Evolutionary conservation across 2,797 vertebrate species (phyloP), one percentile per base, ranked within the genome.

Genomic region (Enteromius fasciolatus): DNA sequence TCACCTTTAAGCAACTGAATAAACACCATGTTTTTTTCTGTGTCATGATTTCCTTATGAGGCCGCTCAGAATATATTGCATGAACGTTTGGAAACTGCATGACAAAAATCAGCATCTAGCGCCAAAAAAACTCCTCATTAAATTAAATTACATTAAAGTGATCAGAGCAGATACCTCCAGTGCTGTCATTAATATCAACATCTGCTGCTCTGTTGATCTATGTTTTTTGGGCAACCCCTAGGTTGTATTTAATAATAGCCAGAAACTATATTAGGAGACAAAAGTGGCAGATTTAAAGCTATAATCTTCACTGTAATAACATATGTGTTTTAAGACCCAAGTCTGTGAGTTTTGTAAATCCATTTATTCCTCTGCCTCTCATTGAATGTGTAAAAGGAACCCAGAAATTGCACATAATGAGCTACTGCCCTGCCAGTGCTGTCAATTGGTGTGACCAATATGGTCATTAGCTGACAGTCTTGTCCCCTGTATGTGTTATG

Each of bases 321-420:
- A 84, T 67, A 3, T 57, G 78, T 84, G 83, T 81, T 84, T 48
- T 63, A 73, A 78, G 80, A 87, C 67, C 74, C 81, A 81, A 70
- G 85, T 86, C 88, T 89, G 87, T 82, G 87, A 91, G 89, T 87
- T 90, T 87, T 90, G 91, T 92, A 92, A 92, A 93, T 92, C 92
- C 88, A 88, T 93, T 93, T 92, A 91, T 93, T 94, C 88, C 87
- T 90, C 87, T 88, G 87, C 92, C 92, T 92, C 90, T 90, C 90
- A 92, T 87, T 90, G 89, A 91, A 92, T 87, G 92, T 92, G 90
- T 92, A 89, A 94, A 93, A 90, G 86, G 89, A 91, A 91, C 91
- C 83, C 93, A 92, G 91, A 92, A 94, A 93, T 93, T 90, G 86
- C 89, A 91, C 90, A 94, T 94, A 95, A 95, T 94, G 91, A 95